Evolutionary conservation across 2,113 vertebrate genomes (phyloP), one percentile per base, ranked within the genome.

Genomic region (Nipponia nippon): DNA sequence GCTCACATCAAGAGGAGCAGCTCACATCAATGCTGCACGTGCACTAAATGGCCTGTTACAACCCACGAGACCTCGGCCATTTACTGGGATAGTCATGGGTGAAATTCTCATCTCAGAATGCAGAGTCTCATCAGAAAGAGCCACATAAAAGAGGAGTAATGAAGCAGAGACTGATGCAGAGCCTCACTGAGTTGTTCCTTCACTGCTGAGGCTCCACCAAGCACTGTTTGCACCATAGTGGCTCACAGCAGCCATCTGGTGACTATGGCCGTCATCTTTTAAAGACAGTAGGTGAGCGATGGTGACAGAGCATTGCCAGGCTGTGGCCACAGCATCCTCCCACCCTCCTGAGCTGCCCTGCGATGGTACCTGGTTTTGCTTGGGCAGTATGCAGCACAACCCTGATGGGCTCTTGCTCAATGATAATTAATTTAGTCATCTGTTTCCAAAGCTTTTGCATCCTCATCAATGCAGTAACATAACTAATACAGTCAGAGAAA

Each of bases 1-100:
- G 23, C 3, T 42, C 23, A 20, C 0, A 20, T 36, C 55, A 59
- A 32, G 72, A 69, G 71, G 29, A 25, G 65, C 63, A 58, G 20
- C 3, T 42, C 23, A 17, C 0, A 17, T 36, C 55, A 59, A 17
- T 1, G 1, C 25, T 3, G 40, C 44, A 7, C 4, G 3, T 6
- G 12, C 36, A 7, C n/a, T 40, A 3, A 73, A 34, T 2, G 4
- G 32, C 25, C 23, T 44, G 32, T 36, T n/a, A 34, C 7, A 72
- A 7, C 30, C 52, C 69, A 19, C 3, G 17, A 26, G 27, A 27
- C 17, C n/a, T 47, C 1, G 2, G 50, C n/a, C 22, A 8, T 14
- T 30, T 32, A 36, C 58, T 25, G 22, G 34, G 58, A 59, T n/a
- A 59, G 34, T 36, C 59, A 29, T 0, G 0, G 46, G 20, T 38